Base-by-base conservation (phyloP, 1,140 invertebrate genomes). In the Drosophila virilis region DNA sequence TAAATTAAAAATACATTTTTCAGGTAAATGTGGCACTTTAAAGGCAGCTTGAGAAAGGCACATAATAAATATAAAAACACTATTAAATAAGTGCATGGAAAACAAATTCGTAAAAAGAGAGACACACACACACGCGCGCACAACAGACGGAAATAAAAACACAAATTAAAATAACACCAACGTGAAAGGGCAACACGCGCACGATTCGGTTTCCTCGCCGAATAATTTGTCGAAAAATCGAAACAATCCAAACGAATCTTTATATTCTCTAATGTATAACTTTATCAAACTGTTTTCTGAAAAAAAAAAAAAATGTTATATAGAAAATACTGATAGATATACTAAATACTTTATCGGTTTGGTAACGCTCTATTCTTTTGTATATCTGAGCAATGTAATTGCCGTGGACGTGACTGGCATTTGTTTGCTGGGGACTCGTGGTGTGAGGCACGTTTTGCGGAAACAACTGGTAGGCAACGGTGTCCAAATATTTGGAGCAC, bases 1-100 rank as follows among this genome's bases (percentile, higher is more conserved):
- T 88, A 83, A 88, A 88, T 88, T 88, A 88, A 88, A 88, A 88
- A 83, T 77, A 88, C 84, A 86, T 89, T 88, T 85, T 89, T 83
- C 77, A 80, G 83, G 78, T 79, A 88, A 86, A 86, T 88, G 83
- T 86, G 72, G 83, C 79, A 79, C 76, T 83, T 88, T 77, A 86
- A 77, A 83, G 79, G 73, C 69, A 78, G 62, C 83, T 74, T 60
- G 69, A 69, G 72, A 55, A 80, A 76, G 80, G 68, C 79, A 89
- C 77, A 83, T 77, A 89, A 83, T 88, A 88, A 88, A 89, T 88
- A 88, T 86, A 78, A 85, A 86, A 82, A 81, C 64, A 88, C 84
- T 83, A 83, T 77, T 77, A 88, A 88, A 77, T 88, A 85, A 85
- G 81, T 84, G 81, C 80, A 84, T 84, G 52, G 68, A 84, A 84